Percentiles rank a stretch among this genome's conserved stretches.
Evolutionary conservation across 2,113 vertebrate genomes (phyloP).

Genomic region (Morone saxatilis): DNA sequence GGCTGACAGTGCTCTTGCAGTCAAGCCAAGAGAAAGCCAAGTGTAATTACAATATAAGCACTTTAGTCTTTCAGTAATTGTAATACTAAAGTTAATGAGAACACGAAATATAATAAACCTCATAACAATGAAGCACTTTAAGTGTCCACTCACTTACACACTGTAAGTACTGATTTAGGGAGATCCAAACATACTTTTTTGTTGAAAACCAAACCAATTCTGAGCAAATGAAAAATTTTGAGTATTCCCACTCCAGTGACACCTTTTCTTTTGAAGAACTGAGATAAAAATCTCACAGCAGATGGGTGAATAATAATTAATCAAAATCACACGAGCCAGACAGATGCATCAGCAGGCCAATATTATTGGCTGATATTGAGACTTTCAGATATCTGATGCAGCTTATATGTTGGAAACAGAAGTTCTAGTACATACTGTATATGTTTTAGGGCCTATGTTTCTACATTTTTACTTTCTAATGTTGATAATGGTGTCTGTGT

Average conservation of each 20-base stretch:
- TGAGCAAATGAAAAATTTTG: not conserved
- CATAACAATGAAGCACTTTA: not conserved
- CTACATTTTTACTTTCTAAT: not conserved
- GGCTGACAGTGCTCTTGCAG: slow-evolving; percentile 4
- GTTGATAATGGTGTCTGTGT: not conserved
- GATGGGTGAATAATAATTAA: slow-evolving; percentile 29
- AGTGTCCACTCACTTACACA: not conserved
- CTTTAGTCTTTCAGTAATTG: not conserved
- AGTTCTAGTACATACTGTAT: not conserved
- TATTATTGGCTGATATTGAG: not conserved
- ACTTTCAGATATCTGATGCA: not conserved
- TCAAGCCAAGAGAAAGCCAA: not conserved
- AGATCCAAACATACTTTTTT: not conserved
- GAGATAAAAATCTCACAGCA: slow-evolving; percentile 30
- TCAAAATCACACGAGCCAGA: slow-evolving; percentile 12
- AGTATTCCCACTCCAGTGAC: not conserved
- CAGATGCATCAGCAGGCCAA: not conserved
- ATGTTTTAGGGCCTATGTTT: not conserved
- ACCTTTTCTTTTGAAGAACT: slow-evolving; percentile 3
- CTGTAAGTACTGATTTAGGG: too few relatives aligned
- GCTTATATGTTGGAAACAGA: not conserved
- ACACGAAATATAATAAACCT: not conserved
- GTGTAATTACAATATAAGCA: too few relatives aligned
- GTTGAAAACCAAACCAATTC: not conserved
- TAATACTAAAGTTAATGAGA: not conserved